Evolutionary conservation across 2,888 invertebrate genomes (phyloP), one percentile per base, ranked within the genome.

Genomic region (Prosopocoilus inquinatus): DNA sequence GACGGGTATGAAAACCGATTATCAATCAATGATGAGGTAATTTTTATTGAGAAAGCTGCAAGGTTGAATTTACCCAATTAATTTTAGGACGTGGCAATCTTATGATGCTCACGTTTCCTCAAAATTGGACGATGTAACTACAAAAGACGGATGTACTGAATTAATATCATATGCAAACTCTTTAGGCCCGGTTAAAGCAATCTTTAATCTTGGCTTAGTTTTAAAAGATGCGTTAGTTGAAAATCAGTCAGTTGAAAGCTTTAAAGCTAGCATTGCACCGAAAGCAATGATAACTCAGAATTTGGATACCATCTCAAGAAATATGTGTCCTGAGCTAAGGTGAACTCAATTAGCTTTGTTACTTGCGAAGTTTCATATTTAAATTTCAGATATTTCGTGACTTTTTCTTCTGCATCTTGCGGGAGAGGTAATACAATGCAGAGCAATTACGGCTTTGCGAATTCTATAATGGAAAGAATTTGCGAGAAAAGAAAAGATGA

Each of bases 341-440:
- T n/a, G n/a, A n/a, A n/a, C n/a, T n/a, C n/a, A n/a, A n/a, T 11
- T n/a, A 28, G 9, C n/a, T n/a, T n/a, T n/a, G n/a, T n/a, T n/a
- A n/a, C n/a, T n/a, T n/a, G n/a, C n/a, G n/a, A n/a, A n/a, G n/a
- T n/a, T n/a, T n/a, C n/a, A n/a, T n/a, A n/a, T n/a, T n/a, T n/a
- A n/a, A n/a, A n/a, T n/a, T n/a, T n/a, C n/a, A n/a, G n/a, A 69
- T 83, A 89, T 78, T 95, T 95, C 74, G 92, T 95, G 0, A 86
- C 90, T n/a, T 95, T 94, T 78, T 94, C 94, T 0, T 94, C 93
- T 13, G 90, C 94, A 9, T 88, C 90, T 0, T 92, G 93, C 72
- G 94, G 94, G n/a, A 84, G 93, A n/a, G 94, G 95, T 64, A 94
- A 94, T 76, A 87, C 88, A 3, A 94, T 94, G 1, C 94, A 95